Base-by-base conservation (phyloP, 2,888 invertebrate genomes). In the Drosophila suboccidentalis region DNA sequence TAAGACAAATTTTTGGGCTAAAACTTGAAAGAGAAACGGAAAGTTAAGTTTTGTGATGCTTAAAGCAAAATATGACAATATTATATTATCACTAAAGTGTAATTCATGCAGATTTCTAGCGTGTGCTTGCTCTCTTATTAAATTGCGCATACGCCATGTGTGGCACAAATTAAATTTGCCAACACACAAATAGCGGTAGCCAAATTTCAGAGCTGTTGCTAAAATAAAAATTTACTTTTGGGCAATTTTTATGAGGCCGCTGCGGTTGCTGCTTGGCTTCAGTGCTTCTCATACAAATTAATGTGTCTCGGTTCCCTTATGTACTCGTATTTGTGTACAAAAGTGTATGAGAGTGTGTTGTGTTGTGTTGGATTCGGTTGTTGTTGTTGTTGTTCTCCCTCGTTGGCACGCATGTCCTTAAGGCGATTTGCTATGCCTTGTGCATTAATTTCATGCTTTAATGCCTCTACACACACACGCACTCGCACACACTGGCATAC, bases 381-480 rank as follows among this genome's bases (percentile, higher is more conserved):
- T 50, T 44, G 4, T n/a, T 36, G 44, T 44, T 57, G 34, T 44
- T 70, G 60, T 36, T 38, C 15, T 53, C 39, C 36, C 46, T 57
- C 17, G 43, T 38, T 59, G 77, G 73, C 69, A 69, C 73, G 73
- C 73, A 58, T 80, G 75, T 81, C 75, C 68, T 71, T 66, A 64
- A 61, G 78, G 75, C 72, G 78, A 77, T 80, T 71, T 75, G 72
- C 77, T 74, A 58, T 75, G 71, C 55, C 65, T 72, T 81, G 70
- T 72, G 73, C 77, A 81, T 81, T 79, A 81, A 81, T 81, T 81
- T 81, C 82, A 81, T 80, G 80, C 80, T 78, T 80, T 80, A 80
- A 80, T 80, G 80, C 80, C 72, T 63, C 61, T 47, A 62, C 67
- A 75, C 59, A 76, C 58, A 68, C 50, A 39, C 19, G 19, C 19